These are phyloP conservation scores for Pantherophis alleghaniensis DNA, from an alignment of 2,797 vertebrate species.

Conservation along the genomic window DNA sequence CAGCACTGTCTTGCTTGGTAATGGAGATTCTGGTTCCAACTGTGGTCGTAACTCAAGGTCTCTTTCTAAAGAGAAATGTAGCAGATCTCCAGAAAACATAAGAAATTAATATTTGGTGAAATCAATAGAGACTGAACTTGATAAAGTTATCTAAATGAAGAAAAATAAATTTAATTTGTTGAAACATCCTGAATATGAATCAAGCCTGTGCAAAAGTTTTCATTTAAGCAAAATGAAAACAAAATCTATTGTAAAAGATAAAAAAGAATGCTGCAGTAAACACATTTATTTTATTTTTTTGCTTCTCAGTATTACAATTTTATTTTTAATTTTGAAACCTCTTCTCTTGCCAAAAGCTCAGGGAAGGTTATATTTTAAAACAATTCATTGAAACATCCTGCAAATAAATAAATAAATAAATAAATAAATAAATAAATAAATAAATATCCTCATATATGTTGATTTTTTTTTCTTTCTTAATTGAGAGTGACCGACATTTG, in stretches of 20 bases:
- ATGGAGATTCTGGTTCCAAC: neutral
- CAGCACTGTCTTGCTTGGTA: neutral
- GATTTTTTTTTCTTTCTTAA: neutral
- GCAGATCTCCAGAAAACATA: neutral
- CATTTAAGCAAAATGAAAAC: neutral
- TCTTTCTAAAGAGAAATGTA: neutral
- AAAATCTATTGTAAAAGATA: neutral
- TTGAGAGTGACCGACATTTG: neutral
- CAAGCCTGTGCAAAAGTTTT: neutral
- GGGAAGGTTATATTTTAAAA: neutral
- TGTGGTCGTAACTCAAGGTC: neutral
- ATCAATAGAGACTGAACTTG: neutral
- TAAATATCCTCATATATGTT: neutral
- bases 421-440: no score
- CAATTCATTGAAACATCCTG: neutral
- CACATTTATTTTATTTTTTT: neutral
- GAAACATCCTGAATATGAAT: neutral
- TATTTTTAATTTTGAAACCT: neutral
- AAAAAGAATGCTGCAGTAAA: neutral
- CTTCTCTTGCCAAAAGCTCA: neutral
- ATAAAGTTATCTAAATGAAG: neutral
- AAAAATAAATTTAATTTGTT: neutral
- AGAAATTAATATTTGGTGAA: neutral
- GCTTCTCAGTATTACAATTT: neutral
- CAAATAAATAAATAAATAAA: no score